Conservation (phyloP, 2,797 vertebrate species). For the Myoxocephalus aenaeus region DNA sequence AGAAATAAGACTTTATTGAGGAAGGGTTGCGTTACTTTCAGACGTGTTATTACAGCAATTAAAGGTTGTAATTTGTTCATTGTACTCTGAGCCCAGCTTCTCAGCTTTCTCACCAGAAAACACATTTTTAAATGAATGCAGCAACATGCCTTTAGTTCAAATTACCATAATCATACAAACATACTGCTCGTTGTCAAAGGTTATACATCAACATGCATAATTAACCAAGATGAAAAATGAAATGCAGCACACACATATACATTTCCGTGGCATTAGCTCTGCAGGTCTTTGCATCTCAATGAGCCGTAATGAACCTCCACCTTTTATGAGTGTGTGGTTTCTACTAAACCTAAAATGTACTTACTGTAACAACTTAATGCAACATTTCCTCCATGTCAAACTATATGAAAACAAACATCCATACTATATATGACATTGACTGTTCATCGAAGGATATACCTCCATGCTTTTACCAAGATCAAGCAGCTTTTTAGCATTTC, state of each 20-base stretch:
- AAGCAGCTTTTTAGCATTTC: not conserved
- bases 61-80: not conserved
- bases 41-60: not conserved
- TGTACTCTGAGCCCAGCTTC: not conserved
- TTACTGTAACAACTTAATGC: too few species aligned
- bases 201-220: slow-evolving; percentile 62
- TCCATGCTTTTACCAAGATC: not conserved
- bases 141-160: slow-evolving; percentile 1
- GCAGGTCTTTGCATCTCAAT: slow-evolving; percentile 45
- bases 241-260: slow-evolving; percentile 43
- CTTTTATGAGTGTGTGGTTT: not conserved
- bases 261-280: slow-evolving; percentile 28
- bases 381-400: not conserved
- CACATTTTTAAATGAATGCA: not conserved
- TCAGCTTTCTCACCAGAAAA: not conserved
- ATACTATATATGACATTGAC: not conserved
- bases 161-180: slow-evolving; percentile 37
- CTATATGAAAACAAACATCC: slow-evolving; percentile 1
- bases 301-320: slow-evolving; percentile 15
- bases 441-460: not conserved
- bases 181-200: slow-evolving; percentile 15
- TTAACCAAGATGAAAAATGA: slow-evolving; percentile 58
- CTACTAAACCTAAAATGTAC: not conserved
- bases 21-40: not conserved
- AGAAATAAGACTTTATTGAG: not conserved